A percentile compares a stretch with the other conserved stretches of the same genome.
Evolutionary conservation across 2,888 invertebrate genomes (phyloP).

Genomic region (Himalopsyche tibetana): DNA sequence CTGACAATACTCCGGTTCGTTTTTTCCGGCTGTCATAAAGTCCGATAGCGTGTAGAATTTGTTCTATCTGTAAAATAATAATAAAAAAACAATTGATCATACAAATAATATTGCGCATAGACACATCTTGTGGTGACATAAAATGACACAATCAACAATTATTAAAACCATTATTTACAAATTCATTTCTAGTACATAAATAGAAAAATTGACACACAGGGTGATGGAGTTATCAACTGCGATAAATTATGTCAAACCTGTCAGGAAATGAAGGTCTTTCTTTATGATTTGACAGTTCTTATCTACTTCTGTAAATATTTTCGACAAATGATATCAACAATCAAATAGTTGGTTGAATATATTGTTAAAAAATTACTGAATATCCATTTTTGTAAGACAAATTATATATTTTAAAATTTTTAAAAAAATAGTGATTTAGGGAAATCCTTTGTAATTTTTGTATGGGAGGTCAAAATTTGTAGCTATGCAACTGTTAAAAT

Average conservation of each 20-base stretch:
- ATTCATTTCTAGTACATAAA: background rate
- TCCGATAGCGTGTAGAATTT: conserved; percentile 62
- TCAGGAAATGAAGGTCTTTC: background rate
- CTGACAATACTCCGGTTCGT: conserved; percentile 85
- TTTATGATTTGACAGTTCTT: too few relatives aligned
- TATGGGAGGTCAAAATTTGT: too few relatives aligned
- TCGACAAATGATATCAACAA: too few relatives aligned
- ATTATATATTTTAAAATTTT: too few relatives aligned
- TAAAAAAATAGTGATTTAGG: too few relatives aligned
- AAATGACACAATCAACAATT: background rate
- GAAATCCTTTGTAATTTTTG: too few relatives aligned
- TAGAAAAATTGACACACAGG: background rate
- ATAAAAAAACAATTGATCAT: background rate
- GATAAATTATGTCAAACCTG: background rate
- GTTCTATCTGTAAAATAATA: conserved; percentile 57
- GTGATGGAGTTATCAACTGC: background rate
- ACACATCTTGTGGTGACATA: background rate
- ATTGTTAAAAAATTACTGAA: too few relatives aligned
- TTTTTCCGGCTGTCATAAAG: conserved; percentile 75
- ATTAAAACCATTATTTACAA: background rate
- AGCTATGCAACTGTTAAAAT: too few relatives aligned
- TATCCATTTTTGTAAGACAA: too few relatives aligned
- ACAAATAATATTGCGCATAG: background rate
- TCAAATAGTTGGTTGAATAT: too few relatives aligned
- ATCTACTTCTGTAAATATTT: too few relatives aligned